A percentile compares a stretch with the other conserved stretches of the same genome.
Evolutionary conservation across 2,888 invertebrate species (phyloP).

Genomic region (Trichopoda pennipes): DNA sequence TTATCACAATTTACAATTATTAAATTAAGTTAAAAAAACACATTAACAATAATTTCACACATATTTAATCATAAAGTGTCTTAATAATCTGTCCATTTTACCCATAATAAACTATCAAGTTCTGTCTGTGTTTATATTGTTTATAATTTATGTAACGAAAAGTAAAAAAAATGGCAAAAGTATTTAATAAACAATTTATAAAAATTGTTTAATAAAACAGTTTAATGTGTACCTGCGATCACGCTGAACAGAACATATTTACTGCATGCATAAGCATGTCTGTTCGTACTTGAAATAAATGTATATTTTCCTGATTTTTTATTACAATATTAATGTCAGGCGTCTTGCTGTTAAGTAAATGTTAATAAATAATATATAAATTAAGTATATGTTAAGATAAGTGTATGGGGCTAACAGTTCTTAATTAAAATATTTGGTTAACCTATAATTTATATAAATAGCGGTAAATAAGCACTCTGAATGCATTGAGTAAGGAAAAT

Average conservation of each 20-base stretch:
- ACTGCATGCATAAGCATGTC: slow-evolving; percentile 42
- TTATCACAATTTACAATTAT: slow-evolving; percentile 12
- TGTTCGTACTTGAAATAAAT: neutral
- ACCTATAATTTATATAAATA: slow-evolving; percentile 34
- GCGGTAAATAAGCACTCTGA: neutral
- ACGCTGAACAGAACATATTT: slow-evolving; percentile 34
- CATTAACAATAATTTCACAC: slow-evolving; percentile 7
- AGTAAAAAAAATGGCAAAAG: slow-evolving; percentile 6
- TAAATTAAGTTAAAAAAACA: slow-evolving; percentile 3
- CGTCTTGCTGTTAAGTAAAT: slow-evolving; percentile 55
- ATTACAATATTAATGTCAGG: slow-evolving; percentile 58
- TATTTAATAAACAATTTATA: slow-evolving; percentile 48
- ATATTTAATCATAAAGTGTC: slow-evolving; percentile 27
- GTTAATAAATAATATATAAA: slow-evolving; percentile 17
- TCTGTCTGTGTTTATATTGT: slow-evolving; percentile 42
- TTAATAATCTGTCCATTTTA: slow-evolving; percentile 31
- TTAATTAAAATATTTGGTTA: slow-evolving; percentile 46
- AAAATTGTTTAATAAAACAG: slow-evolving; percentile 44
- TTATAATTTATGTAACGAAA: too few relatives aligned
- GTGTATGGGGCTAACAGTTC: slow-evolving; percentile 43
- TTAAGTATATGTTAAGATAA: slow-evolving; percentile 7
- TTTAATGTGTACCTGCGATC: slow-evolving; percentile 49
- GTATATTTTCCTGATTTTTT: slow-evolving; percentile 53
- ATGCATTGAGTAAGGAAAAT: slow-evolving; percentile 5
- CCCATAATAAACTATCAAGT: slow-evolving; percentile 53